These are phyloP conservation scores for Hephaestus fuliginosus DNA, from an alignment of 2,797 vertebrate species.

Conservation along the genomic window DNA sequence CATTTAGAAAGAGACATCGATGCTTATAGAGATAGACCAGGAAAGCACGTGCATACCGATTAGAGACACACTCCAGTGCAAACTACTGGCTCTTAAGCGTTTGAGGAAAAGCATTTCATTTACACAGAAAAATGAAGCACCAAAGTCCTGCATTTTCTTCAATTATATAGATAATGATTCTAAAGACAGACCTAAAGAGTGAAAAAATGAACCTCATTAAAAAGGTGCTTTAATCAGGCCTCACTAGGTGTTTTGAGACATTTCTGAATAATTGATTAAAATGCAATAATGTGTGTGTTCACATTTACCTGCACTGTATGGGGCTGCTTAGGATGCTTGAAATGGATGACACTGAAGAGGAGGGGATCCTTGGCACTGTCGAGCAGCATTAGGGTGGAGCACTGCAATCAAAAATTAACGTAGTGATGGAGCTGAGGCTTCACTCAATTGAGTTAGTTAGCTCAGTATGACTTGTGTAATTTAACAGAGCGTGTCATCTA, in stretches of 20 bases:
- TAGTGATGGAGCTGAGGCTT: conserved; percentile 18
- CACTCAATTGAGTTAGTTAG: background rate
- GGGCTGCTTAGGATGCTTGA: conserved; percentile 95
- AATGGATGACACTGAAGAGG: conserved; percentile 96
- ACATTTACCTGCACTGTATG: conserved; percentile 93
- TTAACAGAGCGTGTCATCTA: background rate
- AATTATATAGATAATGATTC: background rate
- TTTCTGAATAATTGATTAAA: background rate
- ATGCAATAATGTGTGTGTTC: background rate
- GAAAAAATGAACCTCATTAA: background rate
- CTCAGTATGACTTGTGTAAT: background rate
- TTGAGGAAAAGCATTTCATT: background rate
- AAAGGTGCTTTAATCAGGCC: background rate
- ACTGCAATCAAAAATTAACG: conserved; percentile 82
- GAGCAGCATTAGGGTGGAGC: conserved; percentile 95
- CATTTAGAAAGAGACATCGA: conserved; percentile 6
- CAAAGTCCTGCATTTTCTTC: background rate
- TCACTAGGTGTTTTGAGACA: background rate
- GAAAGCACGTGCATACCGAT: background rate
- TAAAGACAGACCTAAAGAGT: background rate
- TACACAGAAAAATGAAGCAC: background rate
- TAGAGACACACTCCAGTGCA: background rate
- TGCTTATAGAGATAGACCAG: background rate
- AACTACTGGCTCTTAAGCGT: background rate
- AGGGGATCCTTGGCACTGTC: conserved; percentile 95